A percentile compares a stretch with the other conserved stretches of the same genome.
These are phyloP conservation scores for Pardalotus punctatus DNA, from an alignment of 2,113 vertebrate genomes.

Conservation along the genomic window DNA sequence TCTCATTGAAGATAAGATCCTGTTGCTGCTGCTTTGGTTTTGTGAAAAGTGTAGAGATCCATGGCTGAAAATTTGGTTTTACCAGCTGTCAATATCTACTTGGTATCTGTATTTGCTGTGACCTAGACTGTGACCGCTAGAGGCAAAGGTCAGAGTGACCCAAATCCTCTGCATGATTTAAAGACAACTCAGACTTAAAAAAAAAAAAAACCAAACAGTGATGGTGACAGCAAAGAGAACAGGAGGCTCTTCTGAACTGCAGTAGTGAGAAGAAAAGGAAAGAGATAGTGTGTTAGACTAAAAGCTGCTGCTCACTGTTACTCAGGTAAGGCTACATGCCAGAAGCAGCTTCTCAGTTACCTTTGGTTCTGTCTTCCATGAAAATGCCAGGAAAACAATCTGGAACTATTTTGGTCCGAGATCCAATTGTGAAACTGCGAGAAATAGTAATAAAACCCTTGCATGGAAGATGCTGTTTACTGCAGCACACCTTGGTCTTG, in stretches of 20 bases:
- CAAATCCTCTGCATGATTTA: not conserved
- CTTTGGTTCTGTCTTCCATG: not conserved
- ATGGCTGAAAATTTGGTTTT: not conserved
- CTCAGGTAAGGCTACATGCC: not conserved
- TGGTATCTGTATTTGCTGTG: not conserved
- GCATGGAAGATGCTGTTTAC: not conserved
- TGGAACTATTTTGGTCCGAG: not conserved
- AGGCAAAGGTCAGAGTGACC: not conserved
- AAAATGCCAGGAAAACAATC: not conserved
- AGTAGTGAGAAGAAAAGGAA: not conserved
- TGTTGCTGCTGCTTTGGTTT: not conserved
- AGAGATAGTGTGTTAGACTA: not conserved
- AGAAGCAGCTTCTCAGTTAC: not conserved
- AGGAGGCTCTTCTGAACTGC: not conserved
- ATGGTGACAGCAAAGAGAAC: not conserved
- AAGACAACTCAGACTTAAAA: not conserved
- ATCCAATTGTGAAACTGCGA: not conserved
- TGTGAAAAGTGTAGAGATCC: not conserved
- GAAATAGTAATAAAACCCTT: not conserved
- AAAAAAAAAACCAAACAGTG: accelerated
- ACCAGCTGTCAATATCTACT: not conserved
- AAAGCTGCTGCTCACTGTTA: not conserved
- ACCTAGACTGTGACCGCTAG: not conserved
- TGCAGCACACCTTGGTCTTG: not conserved
- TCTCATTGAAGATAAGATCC: not conserved